Base-by-base conservation (phyloP, 2,797 vertebrate species). In the Lepilemur septentrionalis region DNA sequence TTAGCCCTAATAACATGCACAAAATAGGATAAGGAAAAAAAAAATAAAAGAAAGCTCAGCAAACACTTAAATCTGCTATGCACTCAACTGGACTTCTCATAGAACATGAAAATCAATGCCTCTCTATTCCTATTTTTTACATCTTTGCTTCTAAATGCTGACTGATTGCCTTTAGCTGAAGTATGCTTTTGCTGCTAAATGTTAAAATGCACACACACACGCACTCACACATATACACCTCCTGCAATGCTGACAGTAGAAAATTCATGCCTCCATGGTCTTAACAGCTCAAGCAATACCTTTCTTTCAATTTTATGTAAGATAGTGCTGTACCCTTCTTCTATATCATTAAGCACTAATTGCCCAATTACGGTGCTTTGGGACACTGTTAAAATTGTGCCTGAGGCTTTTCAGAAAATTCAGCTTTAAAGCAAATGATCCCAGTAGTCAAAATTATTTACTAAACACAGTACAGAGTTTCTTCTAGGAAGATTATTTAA, bases 391-490 rank as follows among this genome's bases (percentile, higher is more conserved):
- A 95, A 96, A 94, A 97, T 93, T 91, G 52, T 75, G 89, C 93
- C 94, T 20, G 1, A 91, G 76, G 69, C 23, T n/a, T 52, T 89
- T 95, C 65, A 55, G 78, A 70, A 83, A 96, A 94, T 63, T 97
- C 90, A 97, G 82, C 76, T 93, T 93, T 96, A 86, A 97, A 95
- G 93, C 48, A 97, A 98, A 96, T 94, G 38, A 94, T 96, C 94
- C 84, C 28, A 96, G n/a, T 61, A 92, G 95, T 97, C 61, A 97
- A 97, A 97, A 86, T 92, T 95, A 94, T 96, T 97, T 97, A 86
- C 89, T 94, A 97, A 95, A 96, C 73, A 17, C 90, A 88, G 85
- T 76, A 73, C 55, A 94, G 59, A 93, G 85, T 96, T 95, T 96
- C 94, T 92, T 86, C 85, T 84, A 18, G 43, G 35, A 72, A 52